Evolutionary conservation across 2,888 invertebrate species (phyloP).

Genomic region (Tupiocoris notatus): DNA sequence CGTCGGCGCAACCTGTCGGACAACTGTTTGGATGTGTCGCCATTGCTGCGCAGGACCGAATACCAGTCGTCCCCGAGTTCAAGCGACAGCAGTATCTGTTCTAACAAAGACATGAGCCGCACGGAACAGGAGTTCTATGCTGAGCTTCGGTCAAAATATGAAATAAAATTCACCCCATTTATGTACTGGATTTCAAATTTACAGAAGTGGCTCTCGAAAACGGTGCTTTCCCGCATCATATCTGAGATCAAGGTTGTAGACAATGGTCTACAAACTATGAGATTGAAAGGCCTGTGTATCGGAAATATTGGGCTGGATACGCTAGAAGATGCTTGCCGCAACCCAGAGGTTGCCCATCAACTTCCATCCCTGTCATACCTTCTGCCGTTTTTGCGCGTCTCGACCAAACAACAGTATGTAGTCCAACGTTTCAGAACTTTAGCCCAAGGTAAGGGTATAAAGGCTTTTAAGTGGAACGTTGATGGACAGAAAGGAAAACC

Average conservation of each 20-base stretch:
- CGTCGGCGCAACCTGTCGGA: constrained; percentile 22
- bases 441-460: constrained; percentile 80
- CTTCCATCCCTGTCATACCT: constrained; percentile 62
- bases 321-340: constrained; percentile 67
- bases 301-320: constrained; percentile 71
- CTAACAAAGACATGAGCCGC: constrained; percentile 51
- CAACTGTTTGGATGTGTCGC: constrained; percentile 30
- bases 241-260: constrained; percentile 72
- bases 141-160: constrained; percentile 63
- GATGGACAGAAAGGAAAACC: constrained; percentile 72
- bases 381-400: constrained; percentile 77
- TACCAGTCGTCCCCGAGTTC: constrained; percentile 29
- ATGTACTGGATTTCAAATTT: constrained; percentile 78
- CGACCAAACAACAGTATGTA: constrained; percentile 81
- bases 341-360: constrained; percentile 54
- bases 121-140: constrained; percentile 55
- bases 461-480: constrained; percentile 83
- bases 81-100: constrained; percentile 33
- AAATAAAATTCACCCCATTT: constrained; percentile 66
- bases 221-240: constrained; percentile 73
- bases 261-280: constrained; percentile 67
- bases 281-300: constrained; percentile 65
- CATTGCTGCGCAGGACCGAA: constrained; percentile 23
- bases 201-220: constrained; percentile 82
- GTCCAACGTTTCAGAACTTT: constrained; percentile 69